Base-by-base conservation (phyloP, 2,113 vertebrate species). In the Pollachius pollachius region DNA sequence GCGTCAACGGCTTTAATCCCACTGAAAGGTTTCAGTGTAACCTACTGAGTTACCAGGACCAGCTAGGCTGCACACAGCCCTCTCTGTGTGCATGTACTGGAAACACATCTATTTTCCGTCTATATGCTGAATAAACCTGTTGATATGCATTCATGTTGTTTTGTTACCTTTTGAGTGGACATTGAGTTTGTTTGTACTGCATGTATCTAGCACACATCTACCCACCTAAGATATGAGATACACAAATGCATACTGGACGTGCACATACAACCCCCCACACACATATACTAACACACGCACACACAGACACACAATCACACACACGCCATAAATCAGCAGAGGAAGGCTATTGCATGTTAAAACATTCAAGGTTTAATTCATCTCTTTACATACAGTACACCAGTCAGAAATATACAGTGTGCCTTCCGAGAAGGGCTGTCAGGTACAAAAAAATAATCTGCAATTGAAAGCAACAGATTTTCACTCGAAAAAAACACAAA, bases 291-390 rank as follows among this genome's bases (percentile, higher is more conserved):
- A 17, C 18, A n/a, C 59, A 41, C 13, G 30, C 9, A 63, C 41
- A 61, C 21, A 66, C 12, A 66, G 5, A 0, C 48, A 62, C 58
- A 62, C 57, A 21, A 21, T 13, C 0, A 3, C 61, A 63, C 67
- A 62, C 57, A 56, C 65, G 72, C 78, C 72, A 85, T 75, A 81
- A 86, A 88, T 82, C 65, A 78, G 34, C 41, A 78, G 56, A 62
- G 66, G 12, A n/a, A 76, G 70, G 64, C 78, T 61, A 64, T 41
- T 76, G 80, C 75, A 72, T 81, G 52, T 83, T 81, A 80, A 85
- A 90, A 90, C 90, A 91, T 92, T 92, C 90, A 92, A 88, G 87
- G 87, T 92, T 90, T 92, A 88, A 90, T 92, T 91, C 87, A 90
- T 48, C 82, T 88, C 87, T 89, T 92, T 88, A 90, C 86, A 82